These are phyloP conservation scores for Choreutis nemorana DNA, from an alignment of 2,888 invertebrate species.

Conservation along the genomic window DNA sequence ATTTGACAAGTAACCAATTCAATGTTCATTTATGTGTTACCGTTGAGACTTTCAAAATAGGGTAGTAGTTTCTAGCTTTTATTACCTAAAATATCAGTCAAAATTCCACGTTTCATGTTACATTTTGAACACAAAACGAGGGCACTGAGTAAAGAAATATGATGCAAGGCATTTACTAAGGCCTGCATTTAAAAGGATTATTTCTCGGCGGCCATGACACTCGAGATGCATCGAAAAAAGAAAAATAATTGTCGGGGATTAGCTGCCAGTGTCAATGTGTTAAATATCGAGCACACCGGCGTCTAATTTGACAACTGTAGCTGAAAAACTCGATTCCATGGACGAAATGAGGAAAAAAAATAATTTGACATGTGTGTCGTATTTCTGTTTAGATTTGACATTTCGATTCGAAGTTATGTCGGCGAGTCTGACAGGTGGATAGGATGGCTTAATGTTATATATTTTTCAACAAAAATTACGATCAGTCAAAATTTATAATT, in stretches of 20 bases:
- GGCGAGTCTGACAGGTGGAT: constrained; percentile 23
- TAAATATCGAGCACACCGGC: constrained; percentile 60
- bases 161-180: constrained; percentile 46
- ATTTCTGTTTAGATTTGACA: constrained; percentile 55
- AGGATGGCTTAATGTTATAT: constrained; percentile 41
- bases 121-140: constrained; percentile 28
- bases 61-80: too few species aligned
- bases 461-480: constrained; percentile 43
- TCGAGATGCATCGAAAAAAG: constrained; percentile 32
- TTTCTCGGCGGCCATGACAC: constrained; percentile 47
- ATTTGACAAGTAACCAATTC: too few species aligned
- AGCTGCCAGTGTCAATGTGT: constrained; percentile 66
- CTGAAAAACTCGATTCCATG: constrained; percentile 32
- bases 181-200: constrained; percentile 59
- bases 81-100: too few species aligned
- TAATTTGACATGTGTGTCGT: constrained; percentile 52
- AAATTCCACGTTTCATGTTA: constrained; percentile 30
- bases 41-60: too few species aligned
- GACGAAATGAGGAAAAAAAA: constrained; percentile 28
- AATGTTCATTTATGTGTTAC: too few species aligned
- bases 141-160: constrained; percentile 34
- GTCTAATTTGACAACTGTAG: constrained; percentile 60
- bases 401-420: constrained; percentile 41
- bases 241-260: constrained; percentile 57
- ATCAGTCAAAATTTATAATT: constrained; percentile 22